A percentile compares a stretch with the other conserved stretches of the same genome.
Conservation (phyloP, 1,140 invertebrate species). For the Paraescarpia echinospica region DNA sequence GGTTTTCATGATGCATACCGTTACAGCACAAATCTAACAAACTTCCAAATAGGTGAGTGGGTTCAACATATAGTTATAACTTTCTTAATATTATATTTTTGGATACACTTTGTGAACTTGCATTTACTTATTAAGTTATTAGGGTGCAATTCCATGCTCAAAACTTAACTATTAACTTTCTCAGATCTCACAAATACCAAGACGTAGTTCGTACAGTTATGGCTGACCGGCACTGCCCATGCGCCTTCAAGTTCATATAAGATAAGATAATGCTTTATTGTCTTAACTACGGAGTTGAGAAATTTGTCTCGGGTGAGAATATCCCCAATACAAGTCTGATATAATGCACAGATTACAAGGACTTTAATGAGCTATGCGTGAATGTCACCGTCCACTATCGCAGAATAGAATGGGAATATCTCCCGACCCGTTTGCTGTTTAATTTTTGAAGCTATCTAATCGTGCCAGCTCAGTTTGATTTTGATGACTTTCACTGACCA, state of each 20-base stretch:
- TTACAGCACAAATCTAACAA: background rate
- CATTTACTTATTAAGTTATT: no score
- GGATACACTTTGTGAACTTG: no score
- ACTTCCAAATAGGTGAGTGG: background rate
- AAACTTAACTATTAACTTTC: background rate
- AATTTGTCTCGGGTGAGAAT: no score
- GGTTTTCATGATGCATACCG: background rate
- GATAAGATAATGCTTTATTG: no score
- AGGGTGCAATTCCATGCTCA: background rate
- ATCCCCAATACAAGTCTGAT: no score
- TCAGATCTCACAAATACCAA: background rate
- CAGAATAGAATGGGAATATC: background rate
- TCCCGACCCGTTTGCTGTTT: background rate
- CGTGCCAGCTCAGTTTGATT: background rate
- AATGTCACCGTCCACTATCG: background rate
- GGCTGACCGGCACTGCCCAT: background rate
- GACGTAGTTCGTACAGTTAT: background rate
- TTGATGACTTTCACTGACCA: background rate
- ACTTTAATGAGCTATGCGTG: no score
- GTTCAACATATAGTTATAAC: no score
- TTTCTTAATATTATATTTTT: no score
- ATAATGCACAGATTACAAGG: no score
- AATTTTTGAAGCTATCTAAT: background rate
- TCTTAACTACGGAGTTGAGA: no score
- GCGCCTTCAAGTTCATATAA: background rate